These are phyloP conservation scores for Blomia tropicalis DNA, from an alignment of 2,888 invertebrate genomes.

Conservation along the genomic window DNA sequence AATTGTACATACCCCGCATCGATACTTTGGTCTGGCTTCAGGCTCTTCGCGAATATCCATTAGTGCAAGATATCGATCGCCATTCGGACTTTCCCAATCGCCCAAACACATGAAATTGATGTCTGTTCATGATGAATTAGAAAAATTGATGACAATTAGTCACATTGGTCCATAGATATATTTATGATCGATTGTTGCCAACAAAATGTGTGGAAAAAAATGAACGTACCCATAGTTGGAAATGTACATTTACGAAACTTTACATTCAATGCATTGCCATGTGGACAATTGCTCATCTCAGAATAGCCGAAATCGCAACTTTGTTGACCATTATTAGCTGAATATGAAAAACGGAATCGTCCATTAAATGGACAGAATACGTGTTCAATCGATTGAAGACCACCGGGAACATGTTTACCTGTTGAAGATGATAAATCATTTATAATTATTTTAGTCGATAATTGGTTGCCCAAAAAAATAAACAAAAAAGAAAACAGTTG, in stretches of 20 bases:
- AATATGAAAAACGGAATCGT: constrained; percentile 44
- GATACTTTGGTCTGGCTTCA: constrained; percentile 31
- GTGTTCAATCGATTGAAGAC: constrained; percentile 35
- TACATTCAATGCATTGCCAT: constrained; percentile 45
- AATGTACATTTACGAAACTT: constrained; percentile 45
- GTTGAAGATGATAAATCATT: too few species aligned
- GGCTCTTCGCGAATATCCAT: constrained; percentile 31
- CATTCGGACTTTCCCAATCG: constrained; percentile 43
- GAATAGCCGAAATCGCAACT: constrained; percentile 44
- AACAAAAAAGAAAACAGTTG: too few species aligned
- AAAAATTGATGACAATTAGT: background rate
- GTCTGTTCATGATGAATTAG: constrained; percentile 35
- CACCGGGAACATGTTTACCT: constrained; percentile 26
- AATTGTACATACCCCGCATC: constrained; percentile 33
- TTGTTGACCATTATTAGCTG: constrained; percentile 38
- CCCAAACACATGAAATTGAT: constrained; percentile 48
- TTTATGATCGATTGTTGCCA: background rate
- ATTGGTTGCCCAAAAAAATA: too few species aligned
- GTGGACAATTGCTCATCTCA: constrained; percentile 46
- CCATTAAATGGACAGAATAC: constrained; percentile 50
- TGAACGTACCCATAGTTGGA: constrained; percentile 41
- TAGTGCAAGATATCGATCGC: constrained; percentile 41
- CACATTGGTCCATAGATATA: background rate
- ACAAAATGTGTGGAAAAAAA: too few species aligned
- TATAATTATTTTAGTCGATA: too few species aligned